Base-by-base conservation (phyloP, 2,888 invertebrate species). In the Nowickia ferox region DNA sequence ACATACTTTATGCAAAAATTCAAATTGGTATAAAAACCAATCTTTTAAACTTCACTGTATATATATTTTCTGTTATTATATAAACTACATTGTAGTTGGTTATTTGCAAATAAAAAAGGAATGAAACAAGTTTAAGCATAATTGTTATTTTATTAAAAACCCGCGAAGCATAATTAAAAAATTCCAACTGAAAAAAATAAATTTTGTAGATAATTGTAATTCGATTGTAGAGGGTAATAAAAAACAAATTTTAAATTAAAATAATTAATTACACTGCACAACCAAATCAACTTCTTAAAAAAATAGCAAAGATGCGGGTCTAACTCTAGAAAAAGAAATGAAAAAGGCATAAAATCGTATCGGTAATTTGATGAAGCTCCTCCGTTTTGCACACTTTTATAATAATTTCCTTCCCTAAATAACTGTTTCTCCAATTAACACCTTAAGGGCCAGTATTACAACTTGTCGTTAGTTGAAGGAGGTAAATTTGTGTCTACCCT, bases 1-100 rank as follows among this genome's bases (percentile, higher is more conserved):
- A 59, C 30, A 68, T 59, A 42, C 66, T 81, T 81, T 75, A 61
- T 75, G 68, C 81, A 75, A 75, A 46, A 68, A 22, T 69, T 68
- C 53, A 19, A 53, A 59, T 53, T 30, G 30, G 51, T 44, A n/a
- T n/a, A n/a, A n/a, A n/a, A n/a, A n/a, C n/a, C n/a, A n/a, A 15
- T 19, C 17, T 30, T 71, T 10, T 40, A n/a, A 42, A 53, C 5
- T 44, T n/a, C 51, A 48, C 8, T 44, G n/a, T 22, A 46, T 0
- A 1, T 22, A 11, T 53, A n/a, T 55, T 57, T 51, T 61, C 13
- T 48, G 13, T 30, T 68, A 22, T 51, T 79, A 22, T 19, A 57
- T 30, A 9, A 77, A 59, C 38, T 40, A 46, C 38, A 30, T 44
- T 76, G 48, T 48, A 10, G 1, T 40, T 57, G 38, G 15, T 19